Base-by-base conservation (phyloP, 2,113 vertebrate genomes). In the Plectropomus leopardus region DNA sequence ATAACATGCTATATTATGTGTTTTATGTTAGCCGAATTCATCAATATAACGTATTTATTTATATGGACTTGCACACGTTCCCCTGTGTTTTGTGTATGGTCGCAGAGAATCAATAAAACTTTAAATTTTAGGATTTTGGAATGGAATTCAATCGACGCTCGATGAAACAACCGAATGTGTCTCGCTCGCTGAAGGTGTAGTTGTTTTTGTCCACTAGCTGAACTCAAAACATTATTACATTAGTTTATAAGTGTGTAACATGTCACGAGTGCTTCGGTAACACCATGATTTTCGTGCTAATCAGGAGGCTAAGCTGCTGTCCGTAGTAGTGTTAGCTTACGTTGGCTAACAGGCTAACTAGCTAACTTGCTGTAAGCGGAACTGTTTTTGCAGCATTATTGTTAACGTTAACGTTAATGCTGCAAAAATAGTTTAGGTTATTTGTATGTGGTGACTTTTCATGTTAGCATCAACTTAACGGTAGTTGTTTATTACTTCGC, bases 301-400 rank as follows among this genome's bases (percentile, higher is more conserved):
- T 26, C 28, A 23, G 26, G 14, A 63, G 40, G 16, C 3, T 24
- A 30, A 61, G 4, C 48, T 66, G 16, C 13, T 40, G 7, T 72
- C 1, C 3, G 1, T 7, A 53, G 6, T 26, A 10, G 16, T 23
- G 50, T 54, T 44, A 40, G 40, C 47, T 72, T n/a, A 76, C 30
- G 30, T 44, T 51, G 1, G 50, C 73, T 73, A 63, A 23, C 73
- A 63, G 8, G 83, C 73, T 81, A 85, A 63, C 54, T 4, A 58
- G 64, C 71, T 32, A 58, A 50, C 19, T 67, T 17, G 30, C 13
- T 32, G 24, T 24, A 30, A 28, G 30, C 15, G 5, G 13, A 36
- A 50, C 6, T n/a, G n/a, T n/a, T n/a, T n/a, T n/a, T n/a, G n/a
- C n/a, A n/a, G n/a, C n/a, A n/a, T n/a, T n/a, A n/a, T n/a, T n/a